Evolutionary conservation across 2,888 invertebrate genomes (phyloP), one percentile per base, ranked within the genome.

Genomic region (Holacanthella duospinosa): DNA sequence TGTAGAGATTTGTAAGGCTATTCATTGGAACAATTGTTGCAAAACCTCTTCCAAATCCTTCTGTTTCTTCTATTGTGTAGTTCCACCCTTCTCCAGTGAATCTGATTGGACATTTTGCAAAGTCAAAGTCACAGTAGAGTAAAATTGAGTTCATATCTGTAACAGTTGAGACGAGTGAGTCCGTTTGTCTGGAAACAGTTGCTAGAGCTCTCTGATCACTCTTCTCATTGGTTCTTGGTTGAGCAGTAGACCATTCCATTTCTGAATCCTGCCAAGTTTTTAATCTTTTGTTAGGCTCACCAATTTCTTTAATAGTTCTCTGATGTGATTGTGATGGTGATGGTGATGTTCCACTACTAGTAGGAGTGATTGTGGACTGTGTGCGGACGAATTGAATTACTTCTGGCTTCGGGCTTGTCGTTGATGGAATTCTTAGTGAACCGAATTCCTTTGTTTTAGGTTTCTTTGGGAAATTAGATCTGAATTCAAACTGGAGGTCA

Each of bases 111-210:
- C 73, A 73, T 64, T 70, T 72, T 26, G 71, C 71, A 61, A 61
- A 72, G 62, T 72, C 73, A 64, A 73, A 73, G 56, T 73, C 73
- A 59, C 73, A 73, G 60, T 68, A 73, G n/a, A 73, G 62, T 9
- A 72, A 63, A 26, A 73, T 73, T 4, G 67, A 65, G 29, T 73
- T 72, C 56, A 68, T 67, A 55, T 71, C 68, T 53, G 61, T 58
- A 25, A 73, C 64, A 12, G 68, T 62, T 26, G 65, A 60, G 2
- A 72, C 73, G 21, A 71, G 68, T 25, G 71, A 67, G 28, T 68
- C 64, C 26, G 55, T 60, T 24, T 61, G 19, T 55, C 63, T 28
- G 6, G 28, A 19, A 55, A 43, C 27, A 53, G 9, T 36, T 16
- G 16, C 6, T 16, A 36, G 36, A n/a, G n/a, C n/a, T n/a, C n/a